Evolutionary conservation across 2,888 invertebrate species (phyloP).

Genomic region (Prosapia bicincta): DNA sequence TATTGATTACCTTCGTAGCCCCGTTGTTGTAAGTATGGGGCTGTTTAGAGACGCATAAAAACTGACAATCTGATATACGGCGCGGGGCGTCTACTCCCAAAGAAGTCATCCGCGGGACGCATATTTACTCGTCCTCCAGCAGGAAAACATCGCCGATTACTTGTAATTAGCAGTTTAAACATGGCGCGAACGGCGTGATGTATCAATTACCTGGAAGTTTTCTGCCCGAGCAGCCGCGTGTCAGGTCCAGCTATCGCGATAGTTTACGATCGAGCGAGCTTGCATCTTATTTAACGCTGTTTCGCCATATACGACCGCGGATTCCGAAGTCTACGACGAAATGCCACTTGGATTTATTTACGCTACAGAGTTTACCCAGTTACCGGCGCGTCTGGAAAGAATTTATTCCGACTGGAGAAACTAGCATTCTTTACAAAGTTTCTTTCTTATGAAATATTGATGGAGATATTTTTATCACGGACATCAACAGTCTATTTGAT

Average conservation of each 20-base stretch:
- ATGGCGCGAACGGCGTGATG: slow-evolving; percentile 18
- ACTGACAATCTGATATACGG: background rate
- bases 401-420: background rate
- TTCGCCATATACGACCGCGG: background rate
- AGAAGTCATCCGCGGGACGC: background rate
- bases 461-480: too few species aligned
- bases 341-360: background rate
- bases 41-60: background rate
- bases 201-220: slow-evolving; percentile 9
- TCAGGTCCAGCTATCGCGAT: background rate
- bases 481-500: too few species aligned
- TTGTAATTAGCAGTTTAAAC: slow-evolving; percentile 21
- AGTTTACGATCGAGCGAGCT: background rate
- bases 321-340: background rate
- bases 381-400: background rate
- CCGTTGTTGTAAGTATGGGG: background rate
- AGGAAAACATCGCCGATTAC: slow-evolving; percentile 4
- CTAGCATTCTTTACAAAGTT: background rate
- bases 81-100: background rate
- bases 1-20: background rate
- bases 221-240: background rate
- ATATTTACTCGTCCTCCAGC: slow-evolving; percentile 4
- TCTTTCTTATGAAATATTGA: too few species aligned
- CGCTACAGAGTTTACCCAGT: background rate
- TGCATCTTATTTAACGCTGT: background rate